Evolutionary conservation across 2,888 invertebrate genomes (phyloP).

Genomic region (Oxycera nigricornis): DNA sequence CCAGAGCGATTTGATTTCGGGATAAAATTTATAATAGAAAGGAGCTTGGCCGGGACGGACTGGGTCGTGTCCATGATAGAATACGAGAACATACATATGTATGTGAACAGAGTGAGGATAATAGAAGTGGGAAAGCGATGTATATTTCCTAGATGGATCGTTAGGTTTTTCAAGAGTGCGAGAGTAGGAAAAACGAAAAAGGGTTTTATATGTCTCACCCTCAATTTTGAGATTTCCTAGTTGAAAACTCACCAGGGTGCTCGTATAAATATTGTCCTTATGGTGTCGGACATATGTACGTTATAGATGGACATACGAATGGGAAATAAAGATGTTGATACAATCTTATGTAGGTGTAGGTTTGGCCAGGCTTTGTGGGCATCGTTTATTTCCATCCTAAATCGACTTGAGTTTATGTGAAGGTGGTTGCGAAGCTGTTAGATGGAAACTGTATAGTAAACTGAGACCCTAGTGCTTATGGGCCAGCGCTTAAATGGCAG

Average conservation of each 20-base stretch:
- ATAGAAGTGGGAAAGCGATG: background rate
- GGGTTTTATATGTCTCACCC: slow-evolving; percentile 29
- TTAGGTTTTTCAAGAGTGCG: slow-evolving; percentile 15
- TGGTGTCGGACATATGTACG: slow-evolving; percentile 15
- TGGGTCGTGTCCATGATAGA: slow-evolving; percentile 27
- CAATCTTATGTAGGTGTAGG: slow-evolving; percentile 5
- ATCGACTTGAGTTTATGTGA: no score
- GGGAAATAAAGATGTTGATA: background rate
- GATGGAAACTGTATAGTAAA: slow-evolving; percentile 6
- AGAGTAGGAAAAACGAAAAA: slow-evolving; percentile 39
- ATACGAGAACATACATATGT: background rate
- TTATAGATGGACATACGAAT: background rate
- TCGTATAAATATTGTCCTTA: slow-evolving; percentile 8
- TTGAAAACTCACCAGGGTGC: slow-evolving; percentile 9
- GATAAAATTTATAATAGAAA: slow-evolving; percentile 33
- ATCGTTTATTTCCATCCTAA: slow-evolving; percentile 33
- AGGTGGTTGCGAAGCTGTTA: slow-evolving; percentile 24
- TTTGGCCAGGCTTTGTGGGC: slow-evolving; percentile 18
- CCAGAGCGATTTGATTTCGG: slow-evolving; percentile 41
- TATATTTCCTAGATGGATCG: slow-evolving; percentile 30
- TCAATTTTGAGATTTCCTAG: slow-evolving; percentile 8
- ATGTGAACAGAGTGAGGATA: background rate
- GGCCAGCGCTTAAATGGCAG: background rate
- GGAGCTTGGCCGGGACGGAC: slow-evolving; percentile 10
- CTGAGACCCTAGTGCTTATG: background rate